These are phyloP conservation scores for Volucella zonaria DNA, from an alignment of 2,888 invertebrate species.

Conservation along the genomic window DNA sequence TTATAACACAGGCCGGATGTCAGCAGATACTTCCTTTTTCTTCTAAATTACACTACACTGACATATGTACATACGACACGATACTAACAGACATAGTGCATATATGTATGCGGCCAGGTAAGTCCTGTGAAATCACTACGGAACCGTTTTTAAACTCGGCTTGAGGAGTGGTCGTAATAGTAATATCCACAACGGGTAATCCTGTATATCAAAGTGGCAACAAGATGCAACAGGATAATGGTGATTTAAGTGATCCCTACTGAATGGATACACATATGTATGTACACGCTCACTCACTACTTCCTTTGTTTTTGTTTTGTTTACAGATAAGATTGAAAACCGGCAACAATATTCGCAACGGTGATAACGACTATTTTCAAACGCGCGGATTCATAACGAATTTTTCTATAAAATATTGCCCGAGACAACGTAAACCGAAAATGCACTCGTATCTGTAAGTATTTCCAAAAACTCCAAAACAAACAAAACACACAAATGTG, in stretches of 20 bases:
- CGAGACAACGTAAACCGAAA: not conserved
- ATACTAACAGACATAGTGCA: too few species aligned
- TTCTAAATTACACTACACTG: too few species aligned
- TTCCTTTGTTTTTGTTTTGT: conserved; percentile 17
- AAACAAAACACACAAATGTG: too few species aligned
- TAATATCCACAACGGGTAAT: conserved; percentile 11
- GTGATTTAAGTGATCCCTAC: conserved; percentile 13
- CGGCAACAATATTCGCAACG: not conserved
- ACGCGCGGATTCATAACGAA: not conserved
- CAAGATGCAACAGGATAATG: conserved; percentile 49
- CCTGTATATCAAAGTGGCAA: not conserved
- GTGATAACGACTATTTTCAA: not conserved
- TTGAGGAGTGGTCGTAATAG: not conserved
- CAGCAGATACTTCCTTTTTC: too few species aligned
- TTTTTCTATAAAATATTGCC: not conserved
- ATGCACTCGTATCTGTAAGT: too few species aligned
- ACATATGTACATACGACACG: too few species aligned
- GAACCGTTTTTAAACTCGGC: not conserved
- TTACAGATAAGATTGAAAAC: not conserved
- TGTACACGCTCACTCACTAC: not conserved
- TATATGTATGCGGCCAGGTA: too few species aligned
- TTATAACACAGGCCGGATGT: not conserved
- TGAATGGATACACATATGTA: not conserved
- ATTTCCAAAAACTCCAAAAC: too few species aligned
- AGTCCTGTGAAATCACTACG: not conserved